Evolutionary conservation across 1,140 invertebrate genomes (phyloP), one percentile per base, ranked within the genome.

Genomic region (Delia radicum): DNA sequence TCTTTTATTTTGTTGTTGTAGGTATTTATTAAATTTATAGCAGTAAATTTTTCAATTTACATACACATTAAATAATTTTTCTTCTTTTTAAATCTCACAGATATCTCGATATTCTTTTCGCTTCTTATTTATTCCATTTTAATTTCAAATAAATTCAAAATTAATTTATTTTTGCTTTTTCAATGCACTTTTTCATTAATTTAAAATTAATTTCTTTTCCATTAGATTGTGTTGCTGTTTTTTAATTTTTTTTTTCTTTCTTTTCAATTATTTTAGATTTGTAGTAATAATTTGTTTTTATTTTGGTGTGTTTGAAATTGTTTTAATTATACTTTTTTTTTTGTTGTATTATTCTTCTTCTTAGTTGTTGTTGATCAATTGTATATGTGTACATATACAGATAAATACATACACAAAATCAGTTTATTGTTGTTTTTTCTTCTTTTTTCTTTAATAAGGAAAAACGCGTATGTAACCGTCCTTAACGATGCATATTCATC

Each of bases 401-500:
- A 42, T 42, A 42, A 42, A 10, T 42, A 42, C 37, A 42, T 42
- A 42, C 37, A 42, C 37, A 42, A 42, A 42, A 10, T 62, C n/a
- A 42, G 37, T 42, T 42, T 10, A 13, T 42, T 42, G 37, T 42
- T 42, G 37, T 63, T 65, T 76, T n/a, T 67, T 42, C 21, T 73
- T 76, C 48, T 27, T 29, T n/a, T n/a, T n/a, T n/a, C n/a, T n/a
- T 63, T 61, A 27, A 27, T 21, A 27, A 2, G 55, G 71, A 77
- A 75, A 75, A 67, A 55, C 75, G 76, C 76, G 76, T 74, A 74
- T 29, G 42, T 73, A 69, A 69, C 65, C 65, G 65, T 33, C 65
- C 24, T 37, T 75, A 63, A 67, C 71, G 74, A 78, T 78, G 75
- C 69, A 75, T 62, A 46, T 69, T 78, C 78, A 78, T 77, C 76